phyloP scores from a whole-genome alignment of 2,888 invertebrate genomes.

The Trilocha varians region DNA sequence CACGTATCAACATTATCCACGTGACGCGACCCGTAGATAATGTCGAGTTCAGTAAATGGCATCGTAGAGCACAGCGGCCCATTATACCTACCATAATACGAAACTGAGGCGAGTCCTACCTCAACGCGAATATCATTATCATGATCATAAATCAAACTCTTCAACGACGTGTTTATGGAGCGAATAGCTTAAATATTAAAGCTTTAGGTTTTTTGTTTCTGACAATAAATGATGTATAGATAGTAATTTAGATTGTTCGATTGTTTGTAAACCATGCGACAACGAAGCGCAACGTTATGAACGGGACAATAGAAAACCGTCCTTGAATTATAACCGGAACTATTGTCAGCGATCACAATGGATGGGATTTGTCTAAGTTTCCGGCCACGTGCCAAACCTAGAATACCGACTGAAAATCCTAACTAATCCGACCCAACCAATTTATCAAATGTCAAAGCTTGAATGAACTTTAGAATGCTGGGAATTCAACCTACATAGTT shows the following conservation, averaged over 20 bases:
- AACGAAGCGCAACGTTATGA: slow-evolving; percentile 20
- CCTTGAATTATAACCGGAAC: slow-evolving; percentile 67
- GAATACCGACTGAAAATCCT: slow-evolving; percentile 29
- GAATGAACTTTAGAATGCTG: no score
- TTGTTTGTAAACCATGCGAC: slow-evolving; percentile 7
- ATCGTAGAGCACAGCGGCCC: slow-evolving; percentile 32
- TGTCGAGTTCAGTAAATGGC: slow-evolving; percentile 31
- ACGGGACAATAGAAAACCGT: slow-evolving; percentile 49
- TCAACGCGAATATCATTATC: slow-evolving; percentile 60
- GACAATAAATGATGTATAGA: no score
- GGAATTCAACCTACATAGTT: no score
- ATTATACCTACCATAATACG: slow-evolving; percentile 31
- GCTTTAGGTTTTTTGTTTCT: no score
- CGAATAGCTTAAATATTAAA: no score
- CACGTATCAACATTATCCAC: slow-evolving; percentile 25
- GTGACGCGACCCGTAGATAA: slow-evolving; percentile 27
- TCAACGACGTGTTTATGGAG: no score
- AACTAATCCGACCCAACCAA: slow-evolving; percentile 8
- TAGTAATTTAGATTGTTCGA: neutral
- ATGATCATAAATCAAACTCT: slow-evolving; percentile 41
- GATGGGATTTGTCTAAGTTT: slow-evolving; percentile 56
- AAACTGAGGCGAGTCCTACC: slow-evolving; percentile 44
- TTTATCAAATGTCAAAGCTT: no score
- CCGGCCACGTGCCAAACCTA: slow-evolving; percentile 42
- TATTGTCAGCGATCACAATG: slow-evolving; percentile 60